A percentile compares a stretch with the other conserved stretches of the same genome.
Evolutionary conservation across 2,797 vertebrate genomes (phyloP).

Genomic region (Dromococcyx pavoninus): DNA sequence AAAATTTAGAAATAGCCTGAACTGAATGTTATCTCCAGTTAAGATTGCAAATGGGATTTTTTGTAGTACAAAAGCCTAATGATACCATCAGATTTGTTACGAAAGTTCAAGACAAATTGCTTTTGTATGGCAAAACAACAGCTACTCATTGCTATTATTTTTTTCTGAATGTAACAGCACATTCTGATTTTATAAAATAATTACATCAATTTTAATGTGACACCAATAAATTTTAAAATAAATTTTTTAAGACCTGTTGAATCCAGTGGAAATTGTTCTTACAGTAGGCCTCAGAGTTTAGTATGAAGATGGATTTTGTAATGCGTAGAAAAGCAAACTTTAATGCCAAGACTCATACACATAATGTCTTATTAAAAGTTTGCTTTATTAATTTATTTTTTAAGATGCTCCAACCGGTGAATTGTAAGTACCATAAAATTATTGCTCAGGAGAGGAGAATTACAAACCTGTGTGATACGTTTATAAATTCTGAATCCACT

Average conservation of each 20-base stretch:
- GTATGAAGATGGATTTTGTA: neutral
- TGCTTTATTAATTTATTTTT: neutral
- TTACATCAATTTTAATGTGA: neutral
- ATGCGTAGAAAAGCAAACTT: neutral
- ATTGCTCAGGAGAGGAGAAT: neutral
- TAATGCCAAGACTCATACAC: neutral
- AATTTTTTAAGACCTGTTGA: neutral
- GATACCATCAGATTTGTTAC: neutral
- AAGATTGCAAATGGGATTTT: neutral
- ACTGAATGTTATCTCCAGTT: neutral
- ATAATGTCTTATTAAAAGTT: neutral
- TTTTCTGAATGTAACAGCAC: neutral
- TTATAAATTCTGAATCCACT: neutral
- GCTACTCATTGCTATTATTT: neutral
- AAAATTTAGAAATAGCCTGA: neutral
- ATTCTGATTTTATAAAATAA: neutral
- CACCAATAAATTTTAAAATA: neutral
- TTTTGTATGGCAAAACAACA: neutral
- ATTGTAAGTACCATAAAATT: neutral
- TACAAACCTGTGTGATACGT: neutral
- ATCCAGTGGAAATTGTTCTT: neutral
- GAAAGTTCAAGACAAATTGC: neutral
- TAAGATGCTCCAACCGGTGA: neutral
- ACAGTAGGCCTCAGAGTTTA: neutral
- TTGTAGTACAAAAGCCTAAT: neutral